phyloP scores from a whole-genome alignment of 2,113 vertebrate genomes.

The Oreochromis aureus region DNA sequence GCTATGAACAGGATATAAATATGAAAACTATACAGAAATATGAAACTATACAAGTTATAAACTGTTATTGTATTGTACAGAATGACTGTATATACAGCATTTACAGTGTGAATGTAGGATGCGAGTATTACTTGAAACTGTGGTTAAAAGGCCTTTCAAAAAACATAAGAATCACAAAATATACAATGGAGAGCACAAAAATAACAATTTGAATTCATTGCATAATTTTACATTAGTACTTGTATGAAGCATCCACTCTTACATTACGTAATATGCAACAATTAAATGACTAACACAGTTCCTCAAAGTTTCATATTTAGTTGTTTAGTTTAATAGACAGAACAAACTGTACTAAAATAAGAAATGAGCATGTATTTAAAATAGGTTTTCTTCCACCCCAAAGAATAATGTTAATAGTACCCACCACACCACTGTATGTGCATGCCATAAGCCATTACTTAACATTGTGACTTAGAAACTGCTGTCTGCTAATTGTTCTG shows the following conservation, averaged over 20 bases:
- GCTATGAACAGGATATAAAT: neutral
- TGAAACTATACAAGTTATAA: neutral
- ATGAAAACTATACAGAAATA: neutral
- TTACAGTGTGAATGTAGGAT: neutral
- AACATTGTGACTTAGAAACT: neutral
- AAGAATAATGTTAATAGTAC: rapidly evolving
- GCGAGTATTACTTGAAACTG: rapidly evolving
- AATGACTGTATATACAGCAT: neutral
- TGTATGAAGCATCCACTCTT: neutral
- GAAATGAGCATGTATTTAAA: rapidly evolving
- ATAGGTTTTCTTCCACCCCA: neutral
- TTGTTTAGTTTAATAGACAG: neutral
- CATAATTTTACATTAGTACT: neutral
- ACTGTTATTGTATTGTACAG: neutral
- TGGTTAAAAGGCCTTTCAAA: neutral
- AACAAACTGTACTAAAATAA: neutral
- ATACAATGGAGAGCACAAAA: neutral
- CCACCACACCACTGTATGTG: neutral
- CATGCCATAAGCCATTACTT: neutral
- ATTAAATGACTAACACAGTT: neutral
- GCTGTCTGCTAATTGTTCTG: neutral
- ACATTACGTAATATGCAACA: neutral
- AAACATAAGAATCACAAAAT: neutral
- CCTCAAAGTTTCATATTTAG: neutral
- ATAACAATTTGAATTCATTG: neutral